phyloP scores from a whole-genome alignment of 1,140 invertebrate genomes.

The Caenorhabditis inopinata region DNA sequence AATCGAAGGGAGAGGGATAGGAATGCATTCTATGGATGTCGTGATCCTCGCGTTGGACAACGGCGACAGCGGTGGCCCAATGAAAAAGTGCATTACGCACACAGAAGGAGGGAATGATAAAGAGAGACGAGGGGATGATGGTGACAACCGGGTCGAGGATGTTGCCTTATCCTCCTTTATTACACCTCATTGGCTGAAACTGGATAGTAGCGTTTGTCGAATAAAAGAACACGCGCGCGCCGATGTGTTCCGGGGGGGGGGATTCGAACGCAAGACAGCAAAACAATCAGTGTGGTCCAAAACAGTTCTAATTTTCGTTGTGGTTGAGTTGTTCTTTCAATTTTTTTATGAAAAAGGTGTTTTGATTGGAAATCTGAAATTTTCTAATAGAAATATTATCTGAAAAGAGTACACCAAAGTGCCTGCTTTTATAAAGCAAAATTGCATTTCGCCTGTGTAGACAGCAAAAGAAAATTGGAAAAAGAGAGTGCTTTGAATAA shows the following conservation, averaged over 20 bases:
- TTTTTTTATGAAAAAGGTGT: too few relatives aligned
- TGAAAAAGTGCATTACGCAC: constrained; percentile 22
- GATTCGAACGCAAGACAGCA: neutral
- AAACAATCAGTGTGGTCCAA: neutral
- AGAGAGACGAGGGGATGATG: neutral
- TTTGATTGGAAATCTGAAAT: too few relatives aligned
- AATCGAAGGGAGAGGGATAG: neutral
- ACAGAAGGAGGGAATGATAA: neutral
- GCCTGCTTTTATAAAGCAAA: too few relatives aligned
- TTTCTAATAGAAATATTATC: too few relatives aligned
- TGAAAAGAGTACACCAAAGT: too few relatives aligned
- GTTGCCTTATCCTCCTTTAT: constrained; percentile 21
- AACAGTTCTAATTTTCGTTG: neutral
- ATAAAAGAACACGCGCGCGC: neutral
- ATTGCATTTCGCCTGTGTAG: too few relatives aligned
- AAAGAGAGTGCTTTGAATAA: too few relatives aligned
- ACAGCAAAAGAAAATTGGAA: too few relatives aligned
- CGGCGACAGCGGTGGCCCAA: neutral
- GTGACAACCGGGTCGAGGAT: constrained; percentile 2
- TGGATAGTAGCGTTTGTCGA: constrained; percentile 9
- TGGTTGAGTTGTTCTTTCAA: neutral
- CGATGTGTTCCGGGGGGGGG: neutral
- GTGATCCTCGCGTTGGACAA: neutral
- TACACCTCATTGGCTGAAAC: constrained; percentile 25
- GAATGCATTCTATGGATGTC: constrained; percentile 2